Conservation (phyloP, 2,888 invertebrate species). For the Idaea biselata region DNA sequence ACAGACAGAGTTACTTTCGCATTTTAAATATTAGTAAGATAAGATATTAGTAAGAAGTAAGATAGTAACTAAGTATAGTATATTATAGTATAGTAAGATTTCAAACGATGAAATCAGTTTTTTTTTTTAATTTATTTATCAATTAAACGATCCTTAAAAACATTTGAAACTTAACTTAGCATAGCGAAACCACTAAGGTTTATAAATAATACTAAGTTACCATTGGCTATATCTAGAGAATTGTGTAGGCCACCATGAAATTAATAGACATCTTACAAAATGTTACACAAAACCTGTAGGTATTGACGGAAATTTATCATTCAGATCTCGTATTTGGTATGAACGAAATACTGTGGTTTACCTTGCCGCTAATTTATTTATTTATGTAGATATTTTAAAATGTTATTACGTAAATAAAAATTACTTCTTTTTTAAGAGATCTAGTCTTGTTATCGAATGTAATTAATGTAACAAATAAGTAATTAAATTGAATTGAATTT, state of each 20-base stretch:
- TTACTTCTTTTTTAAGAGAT: neutral
- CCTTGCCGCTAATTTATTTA: slow-evolving; percentile 27
- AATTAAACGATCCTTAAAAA: no score
- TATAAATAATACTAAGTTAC: no score
- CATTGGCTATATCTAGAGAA: slow-evolving; percentile 37
- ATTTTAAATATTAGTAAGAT: no score
- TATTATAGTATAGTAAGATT: neutral
- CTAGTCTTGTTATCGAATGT: neutral
- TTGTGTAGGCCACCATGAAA: slow-evolving; percentile 59
- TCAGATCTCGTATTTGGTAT: slow-evolving; percentile 41
- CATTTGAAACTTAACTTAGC: no score
- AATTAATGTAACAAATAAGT: neutral
- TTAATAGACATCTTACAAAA: slow-evolving; percentile 63
- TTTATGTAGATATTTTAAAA: neutral
- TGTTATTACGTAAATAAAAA: neutral
- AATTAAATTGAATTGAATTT: no score
- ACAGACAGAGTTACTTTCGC: no score
- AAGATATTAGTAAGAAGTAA: no score
- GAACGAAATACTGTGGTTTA: slow-evolving; percentile 34
- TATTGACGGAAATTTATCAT: slow-evolving; percentile 53
- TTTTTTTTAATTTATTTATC: no score
- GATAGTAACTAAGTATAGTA: no score
- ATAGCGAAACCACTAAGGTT: no score
- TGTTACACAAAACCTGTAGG: slow-evolving; percentile 41
- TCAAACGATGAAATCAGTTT: neutral